phyloP scores from a whole-genome alignment of 2,888 invertebrate genomes.

The Ichneumon xanthorius region DNA sequence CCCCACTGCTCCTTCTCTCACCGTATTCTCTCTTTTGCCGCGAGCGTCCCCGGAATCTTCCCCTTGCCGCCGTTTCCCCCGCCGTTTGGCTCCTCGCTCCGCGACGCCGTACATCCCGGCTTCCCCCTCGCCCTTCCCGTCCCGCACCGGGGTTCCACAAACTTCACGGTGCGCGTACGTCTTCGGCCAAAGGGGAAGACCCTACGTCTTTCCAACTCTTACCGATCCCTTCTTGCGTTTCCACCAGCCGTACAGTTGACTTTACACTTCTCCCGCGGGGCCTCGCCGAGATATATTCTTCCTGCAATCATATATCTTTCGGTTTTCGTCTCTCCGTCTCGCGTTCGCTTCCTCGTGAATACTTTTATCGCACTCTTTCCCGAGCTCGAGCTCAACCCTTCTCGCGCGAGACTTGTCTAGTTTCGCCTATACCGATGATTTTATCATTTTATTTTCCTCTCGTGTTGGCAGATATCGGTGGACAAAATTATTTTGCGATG shows the following conservation, averaged over 20 bases:
- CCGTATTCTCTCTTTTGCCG: slow-evolving; percentile 72
- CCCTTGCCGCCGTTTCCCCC: slow-evolving; percentile 78
- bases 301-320: slow-evolving; percentile 13
- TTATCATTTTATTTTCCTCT: background rate
- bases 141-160: slow-evolving; percentile 42
- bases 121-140: slow-evolving; percentile 41
- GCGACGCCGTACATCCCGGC: slow-evolving; percentile 67
- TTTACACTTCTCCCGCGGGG: slow-evolving; percentile 77
- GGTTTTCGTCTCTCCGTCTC: slow-evolving; percentile 25
- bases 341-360: slow-evolving; percentile 29
- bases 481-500: background rate
- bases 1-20: slow-evolving; percentile 75
- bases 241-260: slow-evolving; percentile 74
- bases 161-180: slow-evolving; percentile 57
- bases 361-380: slow-evolving; percentile 29
- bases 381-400: background rate
- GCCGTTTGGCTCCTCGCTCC: slow-evolving; percentile 69
- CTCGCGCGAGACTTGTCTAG: background rate
- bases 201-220: slow-evolving; percentile 78
- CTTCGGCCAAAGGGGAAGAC: slow-evolving; percentile 77
- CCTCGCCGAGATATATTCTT: slow-evolving; percentile 61
- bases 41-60: slow-evolving; percentile 67
- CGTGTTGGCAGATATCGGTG: background rate
- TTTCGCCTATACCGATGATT: background rate
- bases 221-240: slow-evolving; percentile 51